A percentile compares a stretch with the other conserved stretches of the same genome.
Conservation (phyloP, 2,113 vertebrate species). For the Cyanoramphus novaezelandiae region DNA sequence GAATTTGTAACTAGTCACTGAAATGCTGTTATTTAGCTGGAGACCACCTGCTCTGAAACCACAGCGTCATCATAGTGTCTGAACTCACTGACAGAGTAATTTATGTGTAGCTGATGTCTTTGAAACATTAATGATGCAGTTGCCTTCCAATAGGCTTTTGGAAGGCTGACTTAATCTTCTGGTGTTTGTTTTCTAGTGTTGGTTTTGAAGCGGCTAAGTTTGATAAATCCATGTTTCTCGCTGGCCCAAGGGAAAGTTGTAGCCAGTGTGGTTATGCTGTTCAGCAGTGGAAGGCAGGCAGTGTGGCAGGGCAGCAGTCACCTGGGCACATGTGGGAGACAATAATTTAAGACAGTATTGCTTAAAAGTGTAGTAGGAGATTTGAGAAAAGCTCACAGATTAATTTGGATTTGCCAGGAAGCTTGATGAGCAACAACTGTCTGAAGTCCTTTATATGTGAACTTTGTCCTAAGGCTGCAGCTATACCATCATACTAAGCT, state of each 20-base stretch:
- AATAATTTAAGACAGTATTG: background rate
- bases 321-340: fast-evolving
- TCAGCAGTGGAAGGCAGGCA: background rate
- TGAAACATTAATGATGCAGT: background rate
- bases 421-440: background rate
- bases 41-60: background rate
- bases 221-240: background rate
- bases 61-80: background rate
- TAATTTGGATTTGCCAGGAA: background rate
- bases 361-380: background rate
- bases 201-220: background rate
- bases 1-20: background rate
- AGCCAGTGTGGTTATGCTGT: background rate
- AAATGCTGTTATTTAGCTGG: background rate
- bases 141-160: background rate
- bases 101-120: background rate
- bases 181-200: background rate
- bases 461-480: background rate
- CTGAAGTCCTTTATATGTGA: background rate
- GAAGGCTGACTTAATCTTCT: background rate
- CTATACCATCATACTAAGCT: background rate
- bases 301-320: background rate
- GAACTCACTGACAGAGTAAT: background rate
- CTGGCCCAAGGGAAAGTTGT: background rate
- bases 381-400: background rate